Percentiles rank a stretch among this genome's conserved stretches.
Evolutionary conservation across 2,888 invertebrate genomes (phyloP).

Genomic region (Nomada fucata): DNA sequence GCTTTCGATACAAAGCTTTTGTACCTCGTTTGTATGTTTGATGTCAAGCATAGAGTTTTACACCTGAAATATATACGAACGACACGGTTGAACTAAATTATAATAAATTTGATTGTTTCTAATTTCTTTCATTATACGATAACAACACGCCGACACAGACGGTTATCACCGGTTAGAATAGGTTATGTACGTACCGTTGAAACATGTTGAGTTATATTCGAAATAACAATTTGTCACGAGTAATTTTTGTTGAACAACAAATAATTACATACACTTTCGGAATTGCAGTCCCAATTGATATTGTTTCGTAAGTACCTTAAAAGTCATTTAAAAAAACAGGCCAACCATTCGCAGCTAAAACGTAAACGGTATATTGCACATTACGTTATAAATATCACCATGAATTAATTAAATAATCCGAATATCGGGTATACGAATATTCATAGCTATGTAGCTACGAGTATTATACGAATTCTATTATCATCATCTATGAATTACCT

Average conservation of each 20-base stretch:
- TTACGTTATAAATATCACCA: background rate
- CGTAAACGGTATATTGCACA: too few species aligned
- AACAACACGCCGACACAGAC: too few species aligned
- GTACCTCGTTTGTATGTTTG: conserved; percentile 55
- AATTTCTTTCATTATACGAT: background rate
- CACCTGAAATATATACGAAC: conserved; percentile 62
- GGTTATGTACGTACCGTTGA: conserved; percentile 41
- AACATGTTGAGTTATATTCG: conserved; percentile 43
- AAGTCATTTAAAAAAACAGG: background rate
- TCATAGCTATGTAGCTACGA: background rate
- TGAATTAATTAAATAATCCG: background rate
- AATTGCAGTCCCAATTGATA: background rate
- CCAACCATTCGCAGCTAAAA: background rate
- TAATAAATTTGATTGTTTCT: background rate
- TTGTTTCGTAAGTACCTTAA: background rate
- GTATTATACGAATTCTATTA: background rate
- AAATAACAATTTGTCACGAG: background rate
- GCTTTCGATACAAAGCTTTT: conserved; percentile 69
- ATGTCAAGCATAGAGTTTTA: conserved; percentile 60
- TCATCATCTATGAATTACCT: background rate
- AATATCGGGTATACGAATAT: background rate
- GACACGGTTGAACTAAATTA: background rate
- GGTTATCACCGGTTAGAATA: background rate
- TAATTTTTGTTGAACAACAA: background rate
- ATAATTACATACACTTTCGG: background rate